Evolutionary conservation across 2,797 vertebrate species (phyloP).

Genomic region (Eurystomus glaucurus): DNA sequence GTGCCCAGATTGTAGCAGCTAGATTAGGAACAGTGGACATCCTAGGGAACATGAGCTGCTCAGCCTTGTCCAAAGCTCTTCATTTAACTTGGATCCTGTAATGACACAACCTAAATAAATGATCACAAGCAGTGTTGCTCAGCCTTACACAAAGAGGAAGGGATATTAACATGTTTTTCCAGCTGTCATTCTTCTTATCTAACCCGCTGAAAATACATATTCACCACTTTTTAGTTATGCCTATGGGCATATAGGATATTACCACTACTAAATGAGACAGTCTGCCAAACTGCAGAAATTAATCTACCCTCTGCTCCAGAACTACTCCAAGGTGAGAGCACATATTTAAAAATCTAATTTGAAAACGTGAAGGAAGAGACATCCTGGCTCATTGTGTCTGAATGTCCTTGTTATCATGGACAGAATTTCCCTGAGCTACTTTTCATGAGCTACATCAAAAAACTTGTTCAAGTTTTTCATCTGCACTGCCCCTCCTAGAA

Average conservation of each 20-base stretch:
- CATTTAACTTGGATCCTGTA: background rate
- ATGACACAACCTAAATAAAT: background rate
- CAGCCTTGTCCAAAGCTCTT: background rate
- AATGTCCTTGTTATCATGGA: background rate
- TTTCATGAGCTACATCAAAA: background rate
- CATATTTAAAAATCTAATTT: background rate
- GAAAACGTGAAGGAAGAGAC: background rate
- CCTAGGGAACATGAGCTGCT: background rate
- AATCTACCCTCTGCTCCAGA: background rate
- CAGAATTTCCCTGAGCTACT: background rate
- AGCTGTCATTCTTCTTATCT: background rate
- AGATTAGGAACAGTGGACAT: background rate
- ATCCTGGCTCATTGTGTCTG: background rate
- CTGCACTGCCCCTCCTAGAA: background rate
- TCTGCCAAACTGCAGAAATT: background rate
- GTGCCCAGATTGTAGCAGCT: too few species aligned
- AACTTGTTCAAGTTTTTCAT: background rate
- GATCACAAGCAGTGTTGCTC: background rate
- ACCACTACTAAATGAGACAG: background rate
- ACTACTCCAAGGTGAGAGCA: background rate
- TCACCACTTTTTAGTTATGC: background rate
- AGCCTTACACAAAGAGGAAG: background rate
- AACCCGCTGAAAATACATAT: background rate
- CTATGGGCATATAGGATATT: background rate
- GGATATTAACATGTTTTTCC: background rate